Conservation (phyloP, 2,113 vertebrate species). For the Platycercus adscitus region DNA sequence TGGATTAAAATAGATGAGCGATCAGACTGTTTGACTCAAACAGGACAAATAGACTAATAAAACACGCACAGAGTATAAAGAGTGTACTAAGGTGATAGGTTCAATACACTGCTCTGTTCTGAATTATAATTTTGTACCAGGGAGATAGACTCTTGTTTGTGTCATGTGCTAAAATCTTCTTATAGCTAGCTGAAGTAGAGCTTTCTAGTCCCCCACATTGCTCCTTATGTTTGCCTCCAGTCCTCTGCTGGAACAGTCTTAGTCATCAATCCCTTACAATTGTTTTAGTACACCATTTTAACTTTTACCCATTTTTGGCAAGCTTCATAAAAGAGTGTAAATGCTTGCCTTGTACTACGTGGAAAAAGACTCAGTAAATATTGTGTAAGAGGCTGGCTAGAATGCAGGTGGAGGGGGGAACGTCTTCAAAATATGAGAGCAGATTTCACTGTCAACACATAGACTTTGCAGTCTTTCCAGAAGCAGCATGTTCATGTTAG, state of each 20-base stretch:
- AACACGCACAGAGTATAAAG: background rate
- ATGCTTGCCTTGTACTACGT: background rate
- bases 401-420: background rate
- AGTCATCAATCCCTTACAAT: background rate
- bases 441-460: background rate
- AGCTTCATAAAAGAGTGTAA: background rate
- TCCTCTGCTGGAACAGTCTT: background rate
- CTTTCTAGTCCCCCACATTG: background rate
- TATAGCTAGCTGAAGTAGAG: background rate
- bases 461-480: background rate
- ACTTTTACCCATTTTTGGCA: background rate
- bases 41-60: background rate
- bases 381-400: background rate
- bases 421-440: background rate
- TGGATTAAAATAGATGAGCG: background rate
- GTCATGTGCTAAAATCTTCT: background rate
- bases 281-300: background rate
- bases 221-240: background rate
- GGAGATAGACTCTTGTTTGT: background rate
- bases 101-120: background rate
- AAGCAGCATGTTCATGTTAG: background rate
- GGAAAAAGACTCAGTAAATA: background rate
- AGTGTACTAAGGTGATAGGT: background rate
- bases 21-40: background rate
- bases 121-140: background rate